Conservation (phyloP, 2,888 invertebrate species). For the Caenorhabditis sp. region DNA sequence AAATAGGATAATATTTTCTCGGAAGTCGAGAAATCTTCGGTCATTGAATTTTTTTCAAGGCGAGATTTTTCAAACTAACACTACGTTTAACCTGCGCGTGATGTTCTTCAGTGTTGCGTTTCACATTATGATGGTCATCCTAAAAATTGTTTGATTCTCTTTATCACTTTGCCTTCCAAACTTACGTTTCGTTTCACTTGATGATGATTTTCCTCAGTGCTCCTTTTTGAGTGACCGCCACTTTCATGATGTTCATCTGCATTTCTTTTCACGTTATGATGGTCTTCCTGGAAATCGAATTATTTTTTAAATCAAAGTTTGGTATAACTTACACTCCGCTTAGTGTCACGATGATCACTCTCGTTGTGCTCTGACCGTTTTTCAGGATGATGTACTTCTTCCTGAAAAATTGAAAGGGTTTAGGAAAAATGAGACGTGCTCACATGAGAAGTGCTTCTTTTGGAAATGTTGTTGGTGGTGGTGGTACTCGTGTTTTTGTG, state of each 20-base stretch:
- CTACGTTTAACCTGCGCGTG: slow-evolving; percentile 8
- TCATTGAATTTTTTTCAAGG: too few relatives aligned
- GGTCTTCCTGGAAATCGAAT: not conserved
- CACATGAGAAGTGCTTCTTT: not conserved
- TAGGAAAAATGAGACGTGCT: too few relatives aligned
- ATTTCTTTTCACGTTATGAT: slow-evolving; percentile 7
- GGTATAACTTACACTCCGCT: not conserved
- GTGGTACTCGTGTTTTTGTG: not conserved
- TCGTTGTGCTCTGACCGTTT: not conserved
- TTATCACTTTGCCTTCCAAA: slow-evolving; percentile 2
- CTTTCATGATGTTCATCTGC: slow-evolving; percentile 12
- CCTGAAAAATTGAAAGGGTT: not conserved
- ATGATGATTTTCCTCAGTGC: slow-evolving; percentile 11
- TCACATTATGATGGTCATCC: slow-evolving; percentile 13
- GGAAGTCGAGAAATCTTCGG: too few relatives aligned
- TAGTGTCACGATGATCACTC: slow-evolving; percentile 3
- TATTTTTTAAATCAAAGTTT: not conserved
- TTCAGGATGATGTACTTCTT: slow-evolving; percentile 6
- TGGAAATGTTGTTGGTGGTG: not conserved
- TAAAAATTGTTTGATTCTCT: not conserved
- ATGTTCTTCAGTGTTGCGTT: slow-evolving; percentile 19
- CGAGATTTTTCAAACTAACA: not conserved
- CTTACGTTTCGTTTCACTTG: slow-evolving; percentile 17
- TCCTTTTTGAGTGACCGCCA: slow-evolving; percentile 18
- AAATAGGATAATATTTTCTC: too few relatives aligned